Base-by-base conservation (phyloP, 2,888 invertebrate genomes). In the Pseudococcus viburni region DNA sequence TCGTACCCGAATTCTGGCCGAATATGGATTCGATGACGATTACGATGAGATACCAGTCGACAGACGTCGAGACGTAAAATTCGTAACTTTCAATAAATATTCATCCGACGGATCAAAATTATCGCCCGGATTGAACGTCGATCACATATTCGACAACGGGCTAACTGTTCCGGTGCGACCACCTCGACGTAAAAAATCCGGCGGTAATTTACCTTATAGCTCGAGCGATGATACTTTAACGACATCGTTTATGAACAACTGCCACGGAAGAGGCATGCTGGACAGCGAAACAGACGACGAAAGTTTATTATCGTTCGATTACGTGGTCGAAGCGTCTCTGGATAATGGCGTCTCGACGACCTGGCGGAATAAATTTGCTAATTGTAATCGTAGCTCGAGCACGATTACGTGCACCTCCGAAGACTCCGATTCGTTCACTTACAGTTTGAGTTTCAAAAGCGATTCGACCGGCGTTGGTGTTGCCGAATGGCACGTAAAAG, bases 251-350 rank as follows among this genome's bases (percentile, higher is more conserved):
- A 33, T 73, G 73, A 64, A 64, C 4, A 64, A 64, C 22, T 64
- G 64, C 64, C 64, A 64, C 64, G 64, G 64, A 64, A 22, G 64
- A 22, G 64, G 7, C n/a, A 59, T 59, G 19, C 39, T 6, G 39
- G 39, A 19, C 15, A 19, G 48, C 55, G 85, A 88, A 64, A 88
- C 86, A 26, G 89, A 89, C 42, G 89, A 84, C 19, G 84, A 42
- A 55, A 91, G 91, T 86, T 84, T 84, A 51, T 42, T 84, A 51
- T 84, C 84, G 84, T 84, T 46, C 84, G 84, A 84, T 48, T 55
- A 55, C 84, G 84, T 84, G 39, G 84, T 85, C 85, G 85, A 85
- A 85, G 85, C 55, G 46, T 59, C 33, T 55, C 19, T 48, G 33
- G 48, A 64, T 48, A 55, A 85, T 59, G 59, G 85, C 33, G 59